Conservation (phyloP, 2,797 vertebrate genomes). For the Paedocypris micromegethes region DNA sequence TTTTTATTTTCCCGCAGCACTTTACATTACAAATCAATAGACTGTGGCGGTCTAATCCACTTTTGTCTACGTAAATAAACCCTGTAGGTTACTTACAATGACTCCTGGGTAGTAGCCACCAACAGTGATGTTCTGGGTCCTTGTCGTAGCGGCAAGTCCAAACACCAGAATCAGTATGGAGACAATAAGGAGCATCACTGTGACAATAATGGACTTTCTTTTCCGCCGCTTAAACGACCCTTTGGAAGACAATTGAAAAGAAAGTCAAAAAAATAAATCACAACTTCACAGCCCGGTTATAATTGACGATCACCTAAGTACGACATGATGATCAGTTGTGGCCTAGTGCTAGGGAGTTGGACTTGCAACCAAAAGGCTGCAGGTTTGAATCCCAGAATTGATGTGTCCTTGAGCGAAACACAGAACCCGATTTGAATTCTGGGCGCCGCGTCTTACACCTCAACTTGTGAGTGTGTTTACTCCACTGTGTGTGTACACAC, state of each 20-base stretch:
- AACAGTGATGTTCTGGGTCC: conserved; percentile 97
- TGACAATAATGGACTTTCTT: conserved; percentile 92
- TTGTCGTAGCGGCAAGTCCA: conserved; percentile 91
- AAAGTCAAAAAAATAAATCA: not conserved
- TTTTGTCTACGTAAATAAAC: not conserved
- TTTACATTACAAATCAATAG: conserved; percentile 11
- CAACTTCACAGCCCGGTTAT: no score
- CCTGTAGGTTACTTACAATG: conserved; percentile 80
- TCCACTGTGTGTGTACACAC: no score
- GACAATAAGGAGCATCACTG: conserved; percentile 87
- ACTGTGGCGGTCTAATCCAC: not conserved
- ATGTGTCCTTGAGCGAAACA: no score
- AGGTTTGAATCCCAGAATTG: no score
- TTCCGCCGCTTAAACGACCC: conserved; percentile 95
- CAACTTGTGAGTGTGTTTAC: no score
- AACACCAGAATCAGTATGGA: conserved; percentile 93
- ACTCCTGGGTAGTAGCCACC: conserved; percentile 97
- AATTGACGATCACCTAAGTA: no score
- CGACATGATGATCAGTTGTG: no score
- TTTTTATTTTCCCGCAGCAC: not conserved
- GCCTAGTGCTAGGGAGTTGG: no score
- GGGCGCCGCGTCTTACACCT: no score
- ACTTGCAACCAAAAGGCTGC: no score
- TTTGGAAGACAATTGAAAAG: conserved; percentile 46
- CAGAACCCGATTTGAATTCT: no score